These are phyloP conservation scores for Cisticola juncidis DNA, from an alignment of 2,113 vertebrate genomes.

Conservation along the genomic window DNA sequence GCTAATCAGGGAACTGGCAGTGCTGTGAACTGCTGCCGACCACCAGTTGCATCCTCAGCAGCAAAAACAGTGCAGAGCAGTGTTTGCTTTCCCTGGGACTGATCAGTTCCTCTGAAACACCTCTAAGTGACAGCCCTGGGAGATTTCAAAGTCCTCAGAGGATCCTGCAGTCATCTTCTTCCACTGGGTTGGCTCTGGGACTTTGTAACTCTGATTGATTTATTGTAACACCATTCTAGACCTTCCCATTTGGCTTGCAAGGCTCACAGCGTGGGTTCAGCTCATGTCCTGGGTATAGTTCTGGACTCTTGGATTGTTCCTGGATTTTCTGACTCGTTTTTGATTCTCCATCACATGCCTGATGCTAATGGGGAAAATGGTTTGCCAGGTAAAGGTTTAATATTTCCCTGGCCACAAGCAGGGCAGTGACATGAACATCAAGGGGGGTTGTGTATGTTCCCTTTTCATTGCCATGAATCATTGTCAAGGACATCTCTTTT, in stretches of 20 bases:
- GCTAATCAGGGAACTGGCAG: background rate
- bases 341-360: background rate
- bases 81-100: background rate
- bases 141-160: background rate
- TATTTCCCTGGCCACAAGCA: background rate
- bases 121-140: background rate
- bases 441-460: background rate
- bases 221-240: background rate
- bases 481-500: background rate
- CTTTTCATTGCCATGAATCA: background rate
- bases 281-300: background rate
- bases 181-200: background rate
- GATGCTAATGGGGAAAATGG: background rate
- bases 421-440: background rate
- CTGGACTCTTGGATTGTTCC: background rate
- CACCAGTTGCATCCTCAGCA: background rate
- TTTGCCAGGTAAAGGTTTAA: background rate
- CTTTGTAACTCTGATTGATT: background rate
- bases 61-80: background rate
- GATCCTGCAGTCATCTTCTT: background rate
- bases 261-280: background rate
- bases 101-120: background rate
- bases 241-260: background rate
- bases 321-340: background rate
- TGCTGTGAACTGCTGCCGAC: background rate